phyloP scores from a whole-genome alignment of 2,113 vertebrate genomes.

The Pavo muticus region DNA sequence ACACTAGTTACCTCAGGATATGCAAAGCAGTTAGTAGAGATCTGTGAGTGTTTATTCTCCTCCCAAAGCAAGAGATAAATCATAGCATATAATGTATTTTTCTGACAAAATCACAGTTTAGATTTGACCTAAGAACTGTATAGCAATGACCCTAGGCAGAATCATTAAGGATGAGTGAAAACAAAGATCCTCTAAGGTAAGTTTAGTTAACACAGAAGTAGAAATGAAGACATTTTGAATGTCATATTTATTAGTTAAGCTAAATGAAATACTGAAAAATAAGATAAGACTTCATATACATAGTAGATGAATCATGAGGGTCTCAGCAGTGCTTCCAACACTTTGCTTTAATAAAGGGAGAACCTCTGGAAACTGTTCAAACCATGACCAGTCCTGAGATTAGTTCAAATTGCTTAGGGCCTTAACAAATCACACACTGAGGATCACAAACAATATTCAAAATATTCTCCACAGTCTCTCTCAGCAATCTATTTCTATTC shows the following conservation, averaged over 20 bases:
- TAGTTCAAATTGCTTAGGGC: neutral
- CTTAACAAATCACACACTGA: neutral
- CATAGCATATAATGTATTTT: neutral
- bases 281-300: neutral
- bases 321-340: neutral
- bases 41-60: neutral
- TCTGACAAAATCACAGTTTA: neutral
- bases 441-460: neutral
- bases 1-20: neutral
- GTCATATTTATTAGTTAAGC: neutral
- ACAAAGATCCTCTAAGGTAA: neutral
- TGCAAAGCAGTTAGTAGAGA: neutral
- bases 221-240: neutral
- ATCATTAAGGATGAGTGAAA: accelerated
- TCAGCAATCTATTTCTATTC: neutral
- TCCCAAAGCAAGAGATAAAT: neutral
- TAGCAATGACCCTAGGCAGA: neutral
- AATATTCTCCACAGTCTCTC: neutral
- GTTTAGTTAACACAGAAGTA: neutral
- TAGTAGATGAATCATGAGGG: neutral
- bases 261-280: neutral
- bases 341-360: neutral
- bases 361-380: neutral
- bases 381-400: neutral
- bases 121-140: neutral